Base-by-base conservation (phyloP, 30 jellyfish, hydroid and myxozoan species). In the Aurelia sp. region DNA sequence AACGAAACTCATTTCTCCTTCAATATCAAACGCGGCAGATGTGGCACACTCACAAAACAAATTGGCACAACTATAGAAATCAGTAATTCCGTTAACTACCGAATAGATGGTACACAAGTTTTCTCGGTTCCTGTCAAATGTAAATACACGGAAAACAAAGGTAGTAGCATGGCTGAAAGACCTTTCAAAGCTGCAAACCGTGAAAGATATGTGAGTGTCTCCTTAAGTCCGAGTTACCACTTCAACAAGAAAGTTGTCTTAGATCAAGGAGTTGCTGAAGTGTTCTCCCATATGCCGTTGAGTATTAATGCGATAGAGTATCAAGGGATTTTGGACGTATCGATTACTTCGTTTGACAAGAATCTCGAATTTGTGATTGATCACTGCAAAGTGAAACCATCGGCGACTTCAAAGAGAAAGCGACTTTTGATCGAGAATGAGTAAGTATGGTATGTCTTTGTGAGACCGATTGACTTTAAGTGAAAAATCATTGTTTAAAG, bases 351-450 rank as follows among this genome's bases (percentile, higher is more conserved):
- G 10, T 22, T 24, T 8, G 44, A 58, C 65, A 67, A 58, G 57
- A 62, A 44, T 57, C 63, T 68, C 19, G 69, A 59, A 60, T 82
- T 82, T 55, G 79, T 69, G 17, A 63, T 82, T 27, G 92, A 82
- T 38, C 92, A 82, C 44, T 82, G 92, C 71, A 82, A 82, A 57
- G 70, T 82, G 71, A 82, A 82, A 55, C 92, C 92, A n/a, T 61
- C 85, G 16, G 79, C 82, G 3, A 11, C 92, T 0, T 82, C 92
- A n/a, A 65, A 35, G 18, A 82, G 85, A 30, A 69, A 82, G 61
- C 71, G 59, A 8, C 48, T 57, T 31, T 61, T 82, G n/a, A 53
- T 82, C 44, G 80, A 68, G n/a, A 72, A 82, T 63, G 92, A 61
- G 92, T 82, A 58, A 58, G 82, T 81, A 21, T 10, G 5, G 0